phyloP scores from a whole-genome alignment of 2,888 invertebrate genomes.

The Selenia dentaria region DNA sequence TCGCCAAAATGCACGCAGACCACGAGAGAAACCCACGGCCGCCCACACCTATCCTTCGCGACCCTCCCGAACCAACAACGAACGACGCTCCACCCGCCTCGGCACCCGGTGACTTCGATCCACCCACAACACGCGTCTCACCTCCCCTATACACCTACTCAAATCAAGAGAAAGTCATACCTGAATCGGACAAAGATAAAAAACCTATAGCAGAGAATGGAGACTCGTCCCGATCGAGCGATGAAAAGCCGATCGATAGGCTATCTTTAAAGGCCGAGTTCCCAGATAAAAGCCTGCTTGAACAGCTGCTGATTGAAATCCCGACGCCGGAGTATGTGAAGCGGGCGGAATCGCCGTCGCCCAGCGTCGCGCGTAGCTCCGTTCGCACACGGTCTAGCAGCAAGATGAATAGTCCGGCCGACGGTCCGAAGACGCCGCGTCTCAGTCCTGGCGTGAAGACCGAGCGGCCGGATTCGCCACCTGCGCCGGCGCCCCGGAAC shows the following conservation, averaged over 20 bases:
- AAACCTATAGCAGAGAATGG: slow-evolving; percentile 80
- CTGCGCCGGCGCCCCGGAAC: slow-evolving; percentile 50
- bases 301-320: slow-evolving; percentile 94
- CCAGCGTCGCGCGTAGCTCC: slow-evolving; percentile 77
- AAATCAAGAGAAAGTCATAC: slow-evolving; percentile 85
- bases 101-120: slow-evolving; percentile 75
- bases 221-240: slow-evolving; percentile 35
- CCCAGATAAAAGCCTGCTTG: slow-evolving; percentile 86
- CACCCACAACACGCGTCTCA: slow-evolving; percentile 88
- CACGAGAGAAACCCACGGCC: slow-evolving; percentile 42
- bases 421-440: slow-evolving; percentile 68
- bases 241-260: slow-evolving; percentile 51
- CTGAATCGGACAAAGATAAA: slow-evolving; percentile 64
- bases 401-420: slow-evolving; percentile 88
- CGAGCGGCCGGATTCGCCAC: slow-evolving; percentile 66
- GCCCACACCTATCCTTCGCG: slow-evolving; percentile 36
- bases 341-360: slow-evolving; percentile 73
- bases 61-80: slow-evolving; percentile 22
- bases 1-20: slow-evolving; percentile 87
- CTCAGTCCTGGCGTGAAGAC: slow-evolving; percentile 69
- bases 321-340: slow-evolving; percentile 86
- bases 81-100: slow-evolving; percentile 26
- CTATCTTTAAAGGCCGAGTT: slow-evolving; percentile 74
- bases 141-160: slow-evolving; percentile 92
- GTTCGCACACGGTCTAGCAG: slow-evolving; percentile 88